Base-by-base conservation (phyloP, 2,888 invertebrate genomes). In the Philereme transversata region DNA sequence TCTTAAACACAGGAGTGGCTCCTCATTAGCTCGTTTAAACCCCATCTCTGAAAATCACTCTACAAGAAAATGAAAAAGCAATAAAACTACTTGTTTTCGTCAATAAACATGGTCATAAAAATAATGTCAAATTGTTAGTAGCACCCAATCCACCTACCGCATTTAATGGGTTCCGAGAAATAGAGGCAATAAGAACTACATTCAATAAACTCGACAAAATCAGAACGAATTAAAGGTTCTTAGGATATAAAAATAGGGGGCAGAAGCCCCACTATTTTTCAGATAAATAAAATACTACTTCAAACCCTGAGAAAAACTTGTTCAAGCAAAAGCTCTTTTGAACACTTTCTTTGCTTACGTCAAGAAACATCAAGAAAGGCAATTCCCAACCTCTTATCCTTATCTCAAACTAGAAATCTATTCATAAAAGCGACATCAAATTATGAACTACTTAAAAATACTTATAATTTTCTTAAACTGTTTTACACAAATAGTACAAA, bases 71-170 rank as follows among this genome's bases (percentile, higher is more conserved):
- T 67, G 64, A 66, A 67, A 67, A 54, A 50, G 64, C 52, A 41
- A 58, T 67, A 57, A 67, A 70, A 64, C 62, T 52, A 56, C 62
- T 67, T 72, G 73, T 74, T 71, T 54, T 57, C 61, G 64, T 72
- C 74, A 69, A 73, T 77, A 75, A 75, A 73, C 72, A 72, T 58
- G 62, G 55, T 56, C 51, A 62, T 68, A 72, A 77, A 75, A 75
- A 85, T 76, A 83, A 84, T 73, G 86, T 84, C 83, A 68, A 69
- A 77, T 73, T 77, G 86, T 81, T 79, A 72, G 72, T 72, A 59
- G 56, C 80, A 74, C 70, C 58, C 69, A 70, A 73, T 77, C 71
- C 75, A 76, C 82, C 84, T 79, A 85, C 87, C 84, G 78, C 87
- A 86, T 79, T 77, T 76, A 67, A 82, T 78, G 74, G 49, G 72